Evolutionary conservation across 2,888 invertebrate genomes (phyloP).

Genomic region (Harpalus rufipes): DNA sequence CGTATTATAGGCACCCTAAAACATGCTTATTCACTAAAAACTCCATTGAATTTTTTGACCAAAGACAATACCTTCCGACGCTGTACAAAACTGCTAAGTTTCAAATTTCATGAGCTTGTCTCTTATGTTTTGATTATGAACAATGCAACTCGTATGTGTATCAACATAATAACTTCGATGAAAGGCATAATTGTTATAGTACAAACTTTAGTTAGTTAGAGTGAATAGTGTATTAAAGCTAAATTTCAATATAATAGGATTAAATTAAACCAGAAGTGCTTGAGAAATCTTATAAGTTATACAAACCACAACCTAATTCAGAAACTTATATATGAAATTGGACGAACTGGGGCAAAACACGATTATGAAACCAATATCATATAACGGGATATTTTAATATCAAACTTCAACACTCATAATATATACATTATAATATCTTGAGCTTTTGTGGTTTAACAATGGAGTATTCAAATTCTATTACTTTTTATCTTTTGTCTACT

Average conservation of each 20-base stretch:
- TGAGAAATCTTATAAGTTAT: neutral
- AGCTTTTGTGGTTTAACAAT: no score
- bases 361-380: neutral
- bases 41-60: no score
- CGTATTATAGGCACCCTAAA: no score
- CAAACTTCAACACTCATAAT: neutral
- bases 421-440: no score
- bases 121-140: no score
- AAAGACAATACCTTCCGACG: no score
- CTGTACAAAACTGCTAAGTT: no score
- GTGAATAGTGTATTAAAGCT: neutral
- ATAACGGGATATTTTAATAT: neutral
- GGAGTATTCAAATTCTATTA: no score
- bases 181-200: neutral
- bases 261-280: neutral
- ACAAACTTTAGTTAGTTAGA: conserved; percentile 3
- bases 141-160: no score
- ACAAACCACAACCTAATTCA: neutral
- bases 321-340: neutral
- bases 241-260: neutral
- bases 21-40: no score
- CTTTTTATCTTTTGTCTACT: no score
- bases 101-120: no score
- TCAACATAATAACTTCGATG: neutral
- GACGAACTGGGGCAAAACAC: neutral